Conservation (phyloP, 2,888 invertebrate genomes). For the Incurvaria masculella region DNA sequence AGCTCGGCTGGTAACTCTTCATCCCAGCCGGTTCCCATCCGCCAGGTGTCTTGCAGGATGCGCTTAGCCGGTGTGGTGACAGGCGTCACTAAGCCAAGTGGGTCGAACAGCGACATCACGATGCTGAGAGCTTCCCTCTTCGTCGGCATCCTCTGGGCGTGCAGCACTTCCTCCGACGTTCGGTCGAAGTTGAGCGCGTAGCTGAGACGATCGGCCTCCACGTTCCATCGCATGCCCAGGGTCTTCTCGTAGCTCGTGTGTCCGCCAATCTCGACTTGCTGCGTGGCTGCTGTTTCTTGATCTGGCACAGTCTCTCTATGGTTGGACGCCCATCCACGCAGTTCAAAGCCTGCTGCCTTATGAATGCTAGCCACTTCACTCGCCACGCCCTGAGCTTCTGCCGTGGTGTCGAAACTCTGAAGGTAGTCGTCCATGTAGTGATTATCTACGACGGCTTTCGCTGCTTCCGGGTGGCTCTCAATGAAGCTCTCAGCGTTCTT, state of each 20-base stretch:
- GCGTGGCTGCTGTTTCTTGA: not conserved
- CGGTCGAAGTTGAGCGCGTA: slow-evolving; percentile 13
- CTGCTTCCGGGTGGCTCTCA: slow-evolving; percentile 7
- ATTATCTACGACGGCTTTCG: slow-evolving; percentile 15
- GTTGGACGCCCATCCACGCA: slow-evolving; percentile 8
- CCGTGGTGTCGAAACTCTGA: slow-evolving; percentile 15
- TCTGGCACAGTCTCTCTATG: not conserved
- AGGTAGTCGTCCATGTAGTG: slow-evolving; percentile 17
- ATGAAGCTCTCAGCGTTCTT: not conserved
- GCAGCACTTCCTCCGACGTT: slow-evolving; percentile 10
- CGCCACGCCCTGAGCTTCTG: slow-evolving; percentile 12
- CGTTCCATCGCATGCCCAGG: slow-evolving; percentile 17
- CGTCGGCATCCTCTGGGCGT: slow-evolving; percentile 13
- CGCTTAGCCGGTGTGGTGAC: slow-evolving; percentile 10
- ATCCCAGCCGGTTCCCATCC: not conserved
- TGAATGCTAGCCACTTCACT: slow-evolving; percentile 5
- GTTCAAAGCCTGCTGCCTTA: slow-evolving; percentile 5
- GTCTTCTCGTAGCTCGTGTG: slow-evolving; percentile 10
- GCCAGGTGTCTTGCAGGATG: not conserved
- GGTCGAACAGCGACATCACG: slow-evolving; percentile 21
- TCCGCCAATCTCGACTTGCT: slow-evolving; percentile 2
- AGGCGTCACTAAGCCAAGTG: slow-evolving; percentile 18
- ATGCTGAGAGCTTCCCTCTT: slow-evolving; percentile 18
- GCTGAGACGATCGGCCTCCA: slow-evolving; percentile 11
- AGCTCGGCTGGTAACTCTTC: not conserved